Percentiles rank a stretch among this genome's conserved stretches.
phyloP scores from a whole-genome alignment of 1,140 invertebrate genomes.

The Pseudobourletiella spinata region DNA sequence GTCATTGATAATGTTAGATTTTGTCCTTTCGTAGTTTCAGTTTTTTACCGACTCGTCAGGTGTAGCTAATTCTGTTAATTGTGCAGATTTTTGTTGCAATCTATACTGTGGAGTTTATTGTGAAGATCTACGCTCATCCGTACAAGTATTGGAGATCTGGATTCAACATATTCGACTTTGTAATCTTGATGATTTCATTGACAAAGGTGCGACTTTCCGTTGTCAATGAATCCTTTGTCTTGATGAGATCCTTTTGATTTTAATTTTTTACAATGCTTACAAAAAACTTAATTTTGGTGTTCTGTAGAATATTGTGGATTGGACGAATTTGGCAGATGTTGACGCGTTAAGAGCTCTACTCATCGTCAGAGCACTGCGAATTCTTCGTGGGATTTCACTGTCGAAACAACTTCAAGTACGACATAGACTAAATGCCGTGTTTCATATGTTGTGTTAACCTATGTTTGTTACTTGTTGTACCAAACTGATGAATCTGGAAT shows the following conservation, averaged over 20 bases:
- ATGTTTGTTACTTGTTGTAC: too few relatives aligned
- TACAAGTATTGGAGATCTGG: conserved; percentile 26
- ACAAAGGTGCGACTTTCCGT: too few relatives aligned
- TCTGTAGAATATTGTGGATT: conserved; percentile 21
- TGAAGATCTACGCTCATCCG: conserved; percentile 30
- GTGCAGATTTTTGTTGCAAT: conserved; percentile 28
- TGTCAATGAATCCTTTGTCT: too few relatives aligned
- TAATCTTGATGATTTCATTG: conserved; percentile 18
- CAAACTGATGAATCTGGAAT: too few relatives aligned
- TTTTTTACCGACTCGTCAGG: too few relatives aligned
- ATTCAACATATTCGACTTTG: conserved; percentile 33
- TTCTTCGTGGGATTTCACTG: conserved; percentile 26
- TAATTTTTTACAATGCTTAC: too few relatives aligned
- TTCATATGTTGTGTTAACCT: too few relatives aligned
- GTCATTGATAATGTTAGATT: conserved; percentile 19
- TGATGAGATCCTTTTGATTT: too few relatives aligned
- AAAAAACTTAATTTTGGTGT: too few relatives aligned
- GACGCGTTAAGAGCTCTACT: conserved; percentile 11
- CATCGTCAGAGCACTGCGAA: conserved; percentile 24
- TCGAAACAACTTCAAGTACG: conserved; percentile 28
- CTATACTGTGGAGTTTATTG: conserved; percentile 18
- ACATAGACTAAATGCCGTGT: too few relatives aligned
- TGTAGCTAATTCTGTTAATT: too few relatives aligned
- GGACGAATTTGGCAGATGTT: conserved; percentile 16
- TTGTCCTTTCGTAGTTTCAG: background rate